These are phyloP conservation scores for Amphipoea lucens DNA, from an alignment of 2,888 invertebrate species.

Conservation along the genomic window DNA sequence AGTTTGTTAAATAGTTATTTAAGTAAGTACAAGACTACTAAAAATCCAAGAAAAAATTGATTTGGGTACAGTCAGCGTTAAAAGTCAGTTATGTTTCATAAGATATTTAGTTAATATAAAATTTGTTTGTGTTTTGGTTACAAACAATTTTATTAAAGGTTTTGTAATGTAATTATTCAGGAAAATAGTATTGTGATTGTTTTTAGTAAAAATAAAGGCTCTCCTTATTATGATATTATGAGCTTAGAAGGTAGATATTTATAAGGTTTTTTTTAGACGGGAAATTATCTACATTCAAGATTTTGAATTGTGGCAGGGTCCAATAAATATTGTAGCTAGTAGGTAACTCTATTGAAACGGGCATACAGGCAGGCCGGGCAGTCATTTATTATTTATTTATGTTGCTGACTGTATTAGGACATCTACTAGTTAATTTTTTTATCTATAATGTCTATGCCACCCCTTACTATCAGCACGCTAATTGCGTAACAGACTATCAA, in stretches of 20 bases:
- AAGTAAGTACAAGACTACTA: not conserved
- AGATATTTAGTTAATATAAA: not conserved
- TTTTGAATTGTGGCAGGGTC: constrained; percentile 5
- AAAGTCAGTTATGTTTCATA: not conserved
- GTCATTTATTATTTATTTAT: constrained; percentile 37
- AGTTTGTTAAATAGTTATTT: constrained; percentile 7
- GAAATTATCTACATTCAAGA: not conserved
- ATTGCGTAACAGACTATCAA: not conserved
- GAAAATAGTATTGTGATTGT: not conserved
- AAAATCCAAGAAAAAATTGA: not conserved
- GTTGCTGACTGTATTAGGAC: constrained; percentile 6
- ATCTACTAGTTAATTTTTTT: not conserved
- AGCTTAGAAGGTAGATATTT: not conserved
- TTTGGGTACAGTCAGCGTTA: not conserved
- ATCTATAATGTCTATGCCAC: too few relatives aligned
- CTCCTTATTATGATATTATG: not conserved
- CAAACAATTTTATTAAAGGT: not conserved
- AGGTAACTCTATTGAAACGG: constrained; percentile 21
- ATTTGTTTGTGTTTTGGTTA: not conserved
- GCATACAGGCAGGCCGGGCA: constrained; percentile 7
- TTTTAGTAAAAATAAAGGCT: not conserved
- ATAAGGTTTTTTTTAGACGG: not conserved
- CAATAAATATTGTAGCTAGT: not conserved
- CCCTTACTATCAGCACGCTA: not conserved
- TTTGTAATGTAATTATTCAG: not conserved